phyloP scores from a whole-genome alignment of 2,113 vertebrate species.

The Ptilonorhynchus violaceus region DNA sequence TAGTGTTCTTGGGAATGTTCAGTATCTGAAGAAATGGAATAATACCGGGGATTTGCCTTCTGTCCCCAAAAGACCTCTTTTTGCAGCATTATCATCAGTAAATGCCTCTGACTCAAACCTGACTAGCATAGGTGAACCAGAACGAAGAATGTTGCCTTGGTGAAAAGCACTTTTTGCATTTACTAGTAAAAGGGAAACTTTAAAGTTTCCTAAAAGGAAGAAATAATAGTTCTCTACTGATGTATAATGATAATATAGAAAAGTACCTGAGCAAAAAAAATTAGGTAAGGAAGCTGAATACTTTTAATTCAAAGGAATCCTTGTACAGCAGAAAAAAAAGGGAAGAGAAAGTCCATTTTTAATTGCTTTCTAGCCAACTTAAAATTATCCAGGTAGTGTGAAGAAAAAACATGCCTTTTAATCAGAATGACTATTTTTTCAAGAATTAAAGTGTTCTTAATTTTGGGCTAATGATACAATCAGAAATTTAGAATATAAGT shows the following conservation, averaged over 20 bases:
- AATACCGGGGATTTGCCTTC: not conserved
- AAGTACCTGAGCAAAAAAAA: not conserved
- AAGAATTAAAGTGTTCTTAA: not conserved
- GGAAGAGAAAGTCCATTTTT: not conserved
- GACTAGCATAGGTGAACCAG: not conserved
- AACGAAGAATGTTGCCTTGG: not conserved
- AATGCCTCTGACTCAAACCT: not conserved
- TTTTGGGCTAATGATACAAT: not conserved
- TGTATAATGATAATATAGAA: not conserved
- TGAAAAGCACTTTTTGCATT: not conserved
- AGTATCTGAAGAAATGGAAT: not conserved
- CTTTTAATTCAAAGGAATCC: not conserved
- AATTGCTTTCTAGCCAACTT: not conserved
- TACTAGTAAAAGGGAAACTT: not conserved
- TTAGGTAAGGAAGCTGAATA: not conserved
- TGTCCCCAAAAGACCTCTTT: not conserved
- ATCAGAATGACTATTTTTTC: not conserved
- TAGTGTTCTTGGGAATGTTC: not conserved
- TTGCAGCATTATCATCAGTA: not conserved
- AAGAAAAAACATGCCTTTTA: not conserved
- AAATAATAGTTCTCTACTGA: not conserved
- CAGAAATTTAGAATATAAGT: not conserved
- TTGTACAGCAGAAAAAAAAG: not conserved
- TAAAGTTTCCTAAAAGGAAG: not conserved
- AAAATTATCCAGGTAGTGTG: not conserved